Evolutionary conservation across 2,888 invertebrate species (phyloP), one percentile per base, ranked within the genome.

Genomic region (Dryocosmus kuriphilus): DNA sequence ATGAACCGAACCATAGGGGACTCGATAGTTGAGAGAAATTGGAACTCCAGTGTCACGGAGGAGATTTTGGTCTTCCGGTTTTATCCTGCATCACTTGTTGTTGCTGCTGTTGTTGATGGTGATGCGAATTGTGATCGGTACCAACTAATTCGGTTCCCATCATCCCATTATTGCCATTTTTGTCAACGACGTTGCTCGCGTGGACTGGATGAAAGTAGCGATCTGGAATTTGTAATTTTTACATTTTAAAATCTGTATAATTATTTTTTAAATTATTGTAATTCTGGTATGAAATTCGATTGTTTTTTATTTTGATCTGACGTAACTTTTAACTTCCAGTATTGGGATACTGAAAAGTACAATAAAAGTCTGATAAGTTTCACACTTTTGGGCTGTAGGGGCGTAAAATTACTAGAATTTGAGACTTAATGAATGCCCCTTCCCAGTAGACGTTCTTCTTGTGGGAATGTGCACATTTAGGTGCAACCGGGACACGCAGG

Each of bases 141-240:
- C 85, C 86, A 38, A 91, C 91, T 24, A 91, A 83, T 11, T 91
- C 90, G 74, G 84, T 84, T 16, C 88, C 85, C 88, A 91, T 90
- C 84, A 91, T 78, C 77, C 87, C 87, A 60, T 89, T 88, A 78
- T 88, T 87, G 79, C 90, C 91, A 87, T 89, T 90, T 80, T 92
- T 92, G 84, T 93, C 93, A 86, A 93, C 91, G 80, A 92, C 92
- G 85, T 92, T 93, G 89, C 91, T 93, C 89, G 92, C 92, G 89
- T 93, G 93, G 82, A 93, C 93, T 80, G 93, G 92, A 88, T 92
- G 93, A 89, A 93, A 93, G 89, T 93, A 93, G 85, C 93, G 83
- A n/a, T 83, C 83, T 83, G 80, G 1, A 77, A 77, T 61, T 57
- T 35, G 1, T 0, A 24, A 73, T 73, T n/a, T 51, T 35, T 35